phyloP scores from a whole-genome alignment of 2,113 vertebrate species.

The Amblyopsis rosae region DNA sequence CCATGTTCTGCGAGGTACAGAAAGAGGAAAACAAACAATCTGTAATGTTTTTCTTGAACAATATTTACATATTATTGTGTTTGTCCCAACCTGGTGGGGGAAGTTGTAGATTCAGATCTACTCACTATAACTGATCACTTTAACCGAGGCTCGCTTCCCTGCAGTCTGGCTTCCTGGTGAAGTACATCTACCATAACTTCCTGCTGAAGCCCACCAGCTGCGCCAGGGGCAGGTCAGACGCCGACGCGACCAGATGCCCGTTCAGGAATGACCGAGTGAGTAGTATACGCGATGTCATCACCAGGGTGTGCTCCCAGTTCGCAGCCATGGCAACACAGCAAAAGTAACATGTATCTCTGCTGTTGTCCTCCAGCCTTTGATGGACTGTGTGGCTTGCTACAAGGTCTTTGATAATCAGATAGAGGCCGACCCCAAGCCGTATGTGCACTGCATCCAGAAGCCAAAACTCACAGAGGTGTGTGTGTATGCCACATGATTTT shows the following conservation, averaged over 20 bases:
- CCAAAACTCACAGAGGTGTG: conserved; percentile 68
- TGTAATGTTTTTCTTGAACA: too few relatives aligned
- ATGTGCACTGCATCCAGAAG: conserved; percentile 75
- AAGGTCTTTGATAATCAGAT: conserved; percentile 50
- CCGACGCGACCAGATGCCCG: conserved; percentile 43
- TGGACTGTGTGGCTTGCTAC: conserved; percentile 77
- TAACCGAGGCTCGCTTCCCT: not conserved
- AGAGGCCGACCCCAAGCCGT: conserved; percentile 55
- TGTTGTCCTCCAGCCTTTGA: conserved; percentile 65
- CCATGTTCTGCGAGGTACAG: too few relatives aligned
- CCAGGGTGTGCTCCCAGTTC: not conserved
- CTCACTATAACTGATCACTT: not conserved
- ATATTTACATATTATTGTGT: too few relatives aligned
- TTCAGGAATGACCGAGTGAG: conserved; percentile 74
- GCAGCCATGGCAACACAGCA: too few relatives aligned
- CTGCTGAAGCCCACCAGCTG: conserved; percentile 73
- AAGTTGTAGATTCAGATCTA: too few relatives aligned
- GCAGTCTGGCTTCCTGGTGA: conserved; percentile 67
- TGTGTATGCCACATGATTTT: not conserved
- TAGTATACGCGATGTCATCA: conserved; percentile 16
- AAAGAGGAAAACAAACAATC: too few relatives aligned
- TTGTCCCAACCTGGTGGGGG: too few relatives aligned
- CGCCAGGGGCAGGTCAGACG: conserved; percentile 41
- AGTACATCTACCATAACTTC: conserved; percentile 71
- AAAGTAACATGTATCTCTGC: not conserved